A percentile compares a stretch with the other conserved stretches of the same genome.
These are phyloP conservation scores for Spodoptera litura DNA, from an alignment of 1,140 invertebrate genomes.

Conservation along the genomic window DNA sequence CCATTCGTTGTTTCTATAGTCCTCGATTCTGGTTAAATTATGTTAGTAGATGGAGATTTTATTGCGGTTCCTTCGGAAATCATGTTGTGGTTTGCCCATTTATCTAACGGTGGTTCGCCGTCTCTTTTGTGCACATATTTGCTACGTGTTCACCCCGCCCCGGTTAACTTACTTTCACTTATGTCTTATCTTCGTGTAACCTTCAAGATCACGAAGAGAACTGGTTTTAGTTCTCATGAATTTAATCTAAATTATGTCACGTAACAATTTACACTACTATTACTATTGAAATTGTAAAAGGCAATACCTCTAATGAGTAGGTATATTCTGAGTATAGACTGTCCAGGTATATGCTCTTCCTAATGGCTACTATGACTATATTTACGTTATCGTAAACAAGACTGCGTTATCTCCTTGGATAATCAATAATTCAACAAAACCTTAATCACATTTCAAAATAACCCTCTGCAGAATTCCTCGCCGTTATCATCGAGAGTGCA, in stretches of 20 bases:
- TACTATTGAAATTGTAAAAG: not conserved
- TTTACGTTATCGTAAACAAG: no score
- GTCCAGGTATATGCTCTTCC: no score
- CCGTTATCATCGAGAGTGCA: conserved; percentile 35
- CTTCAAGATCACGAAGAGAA: conserved; percentile 51
- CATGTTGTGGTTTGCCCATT: conserved; percentile 23
- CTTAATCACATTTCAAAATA: conserved; percentile 26
- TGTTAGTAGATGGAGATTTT: conserved; percentile 16
- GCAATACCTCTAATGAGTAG: no score
- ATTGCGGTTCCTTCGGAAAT: conserved; percentile 37
- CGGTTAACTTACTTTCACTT: conserved; percentile 52
- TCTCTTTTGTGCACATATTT: conserved; percentile 33
- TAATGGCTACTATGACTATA: no score
- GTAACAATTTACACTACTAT: conserved; percentile 9
- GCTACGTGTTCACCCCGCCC: conserved; percentile 25
- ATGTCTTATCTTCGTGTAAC: conserved; percentile 48
- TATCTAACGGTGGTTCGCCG: conserved; percentile 29
- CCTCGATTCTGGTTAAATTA: conserved; percentile 25
- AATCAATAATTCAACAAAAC: conserved; percentile 3
- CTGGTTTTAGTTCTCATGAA: conserved; percentile 47
- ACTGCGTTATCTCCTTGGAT: not conserved
- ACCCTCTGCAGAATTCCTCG: conserved; percentile 19
- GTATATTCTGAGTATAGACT: no score
- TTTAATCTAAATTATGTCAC: conserved; percentile 36
- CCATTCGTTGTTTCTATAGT: not conserved